Conservation (phyloP, 2,888 invertebrate species). For the Sthenelais limicola region DNA sequence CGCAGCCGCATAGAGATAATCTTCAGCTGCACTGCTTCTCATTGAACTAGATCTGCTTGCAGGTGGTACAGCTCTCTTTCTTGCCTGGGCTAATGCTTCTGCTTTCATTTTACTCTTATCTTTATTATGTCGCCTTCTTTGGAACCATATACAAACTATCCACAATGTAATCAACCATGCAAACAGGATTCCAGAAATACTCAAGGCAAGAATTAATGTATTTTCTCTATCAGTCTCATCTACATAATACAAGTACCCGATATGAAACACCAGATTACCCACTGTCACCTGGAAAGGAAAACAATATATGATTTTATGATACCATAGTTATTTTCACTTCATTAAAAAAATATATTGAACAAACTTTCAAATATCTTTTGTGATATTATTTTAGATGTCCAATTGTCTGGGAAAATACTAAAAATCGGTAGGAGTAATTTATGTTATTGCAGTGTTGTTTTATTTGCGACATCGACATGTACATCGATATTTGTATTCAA, state of each 20-base stretch:
- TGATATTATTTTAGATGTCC: too few species aligned
- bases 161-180: background rate
- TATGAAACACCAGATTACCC: constrained; percentile 40
- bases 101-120: background rate
- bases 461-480: too few species aligned
- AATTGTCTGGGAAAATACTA: too few species aligned
- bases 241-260: constrained; percentile 48
- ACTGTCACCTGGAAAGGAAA: constrained; percentile 41
- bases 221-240: background rate
- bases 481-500: too few species aligned
- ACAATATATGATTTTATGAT: too few species aligned
- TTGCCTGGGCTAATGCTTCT: background rate
- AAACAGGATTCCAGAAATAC: background rate
- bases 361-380: too few species aligned
- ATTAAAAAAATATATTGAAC: too few species aligned
- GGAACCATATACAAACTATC: constrained; percentile 5
- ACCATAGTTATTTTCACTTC: too few species aligned
- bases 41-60: constrained; percentile 8
- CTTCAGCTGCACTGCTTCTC: constrained; percentile 1
- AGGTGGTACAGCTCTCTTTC: background rate
- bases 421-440: too few species aligned
- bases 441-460: too few species aligned
- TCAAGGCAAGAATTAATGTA: constrained; percentile 2
- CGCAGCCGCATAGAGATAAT: background rate
- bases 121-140: background rate